Base-by-base conservation (phyloP, 2,888 invertebrate genomes). In the Ormyrus nitidulus region DNA sequence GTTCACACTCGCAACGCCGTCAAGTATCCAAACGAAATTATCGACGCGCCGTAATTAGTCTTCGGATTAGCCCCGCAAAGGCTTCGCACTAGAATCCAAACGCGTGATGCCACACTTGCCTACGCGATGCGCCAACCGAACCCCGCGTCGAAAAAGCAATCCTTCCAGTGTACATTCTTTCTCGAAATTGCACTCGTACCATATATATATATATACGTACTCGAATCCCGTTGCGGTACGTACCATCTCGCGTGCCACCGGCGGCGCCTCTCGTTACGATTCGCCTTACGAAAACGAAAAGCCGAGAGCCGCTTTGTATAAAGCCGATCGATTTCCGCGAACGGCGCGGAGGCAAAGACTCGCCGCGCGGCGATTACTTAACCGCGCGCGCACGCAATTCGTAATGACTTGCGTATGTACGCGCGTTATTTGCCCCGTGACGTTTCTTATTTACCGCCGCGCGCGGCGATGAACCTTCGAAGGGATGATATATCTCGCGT, bases 51-150 rank as follows among this genome's bases (percentile, higher is more conserved):
- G 70, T 75, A 70, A 79, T 79, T 75, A 79, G 75, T 79, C 65
- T 75, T 77, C 77, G 77, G 77, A 77, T 77, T 79, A 71, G 58
- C 70, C 19, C 8, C 53, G 64, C 64, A 74, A 70, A 59, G 79
- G 79, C 74, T 79, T 79, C 79, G 64, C 54, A n/a, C 74, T 75
- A 54, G 75, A 75, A 71, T 79, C 65, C 59, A 7, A 6, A 46
- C 6, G 19, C 62, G 62, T 34, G 19, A 19, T 19, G 19, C 19
- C 19, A 2, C 19, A 1, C 19, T 19, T 19, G 19, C 19, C 19
- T 19, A 2, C 19, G 19, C 19, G 19, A 44, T 9, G 51, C 56
- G 49, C 6, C 34, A 4, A 34, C 34, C 34, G 34, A 34, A 4
- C 34, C 34, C 34, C 34, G 4, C 34, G 4, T 34, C 34, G 34